These are phyloP conservation scores for Todiramphus saurophagus DNA, from an alignment of 2,113 vertebrate genomes.

Conservation along the genomic window DNA sequence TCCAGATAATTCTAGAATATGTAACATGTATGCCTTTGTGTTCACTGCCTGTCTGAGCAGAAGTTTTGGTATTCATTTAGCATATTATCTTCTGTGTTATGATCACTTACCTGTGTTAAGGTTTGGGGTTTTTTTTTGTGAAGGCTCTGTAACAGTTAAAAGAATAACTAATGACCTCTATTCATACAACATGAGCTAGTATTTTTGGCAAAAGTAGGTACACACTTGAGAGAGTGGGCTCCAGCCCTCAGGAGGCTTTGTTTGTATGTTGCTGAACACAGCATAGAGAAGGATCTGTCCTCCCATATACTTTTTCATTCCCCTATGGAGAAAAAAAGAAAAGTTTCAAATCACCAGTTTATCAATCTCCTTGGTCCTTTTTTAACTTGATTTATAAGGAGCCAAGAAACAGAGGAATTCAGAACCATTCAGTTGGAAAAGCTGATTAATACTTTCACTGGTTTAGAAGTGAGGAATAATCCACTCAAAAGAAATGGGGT, in stretches of 20 bases:
- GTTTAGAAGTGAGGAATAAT: slow-evolving; percentile 29
- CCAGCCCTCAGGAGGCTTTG: not conserved
- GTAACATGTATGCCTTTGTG: accelerated
- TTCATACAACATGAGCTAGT: not conserved
- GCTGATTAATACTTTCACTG: slow-evolving; percentile 26
- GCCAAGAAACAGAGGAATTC: not conserved
- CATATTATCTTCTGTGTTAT: not conserved
- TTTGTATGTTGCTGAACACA: not conserved
- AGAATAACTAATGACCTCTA: not conserved
- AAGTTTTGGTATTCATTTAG: not conserved
- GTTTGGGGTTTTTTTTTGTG: not conserved
- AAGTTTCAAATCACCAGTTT: not conserved
- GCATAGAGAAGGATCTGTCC: not conserved
- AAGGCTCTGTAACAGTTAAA: not conserved
- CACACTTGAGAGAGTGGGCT: not conserved
- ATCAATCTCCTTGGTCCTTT: not conserved
- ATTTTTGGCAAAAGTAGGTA: not conserved
- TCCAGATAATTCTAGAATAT: not conserved
- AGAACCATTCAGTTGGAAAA: slow-evolving; percentile 12
- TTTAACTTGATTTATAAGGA: not conserved
- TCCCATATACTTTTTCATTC: not conserved
- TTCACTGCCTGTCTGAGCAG: not conserved
- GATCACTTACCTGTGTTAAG: not conserved
- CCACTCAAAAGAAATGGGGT: not conserved
- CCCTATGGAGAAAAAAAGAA: not conserved